phyloP scores from a whole-genome alignment of 2,888 invertebrate genomes.

The Pheosia gnoma region DNA sequence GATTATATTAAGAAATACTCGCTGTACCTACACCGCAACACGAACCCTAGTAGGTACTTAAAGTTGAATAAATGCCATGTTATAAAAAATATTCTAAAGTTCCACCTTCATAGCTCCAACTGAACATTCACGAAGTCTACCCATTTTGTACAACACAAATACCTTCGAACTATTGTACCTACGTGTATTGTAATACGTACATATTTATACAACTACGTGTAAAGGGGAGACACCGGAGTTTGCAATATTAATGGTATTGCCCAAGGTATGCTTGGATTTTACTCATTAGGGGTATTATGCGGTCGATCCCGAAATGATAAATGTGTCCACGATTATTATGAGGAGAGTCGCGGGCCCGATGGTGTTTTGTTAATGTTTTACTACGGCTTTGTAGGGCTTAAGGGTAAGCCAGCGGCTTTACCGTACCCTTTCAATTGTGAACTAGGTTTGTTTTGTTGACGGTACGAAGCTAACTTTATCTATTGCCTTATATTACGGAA shows the following conservation, averaged over 20 bases:
- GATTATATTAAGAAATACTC: too few relatives aligned
- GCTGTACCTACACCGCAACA: too few relatives aligned
- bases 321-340: slow-evolving; percentile 69
- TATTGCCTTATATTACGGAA: slow-evolving; percentile 1
- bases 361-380: slow-evolving; percentile 70
- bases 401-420: slow-evolving; percentile 36
- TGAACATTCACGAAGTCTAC: slow-evolving; percentile 10
- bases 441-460: slow-evolving; percentile 38
- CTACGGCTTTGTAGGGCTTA: slow-evolving; percentile 58
- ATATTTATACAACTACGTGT: slow-evolving; percentile 40
- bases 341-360: slow-evolving; percentile 57
- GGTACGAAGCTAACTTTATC: slow-evolving; percentile 10
- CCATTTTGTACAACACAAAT: slow-evolving; percentile 31
- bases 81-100: not conserved
- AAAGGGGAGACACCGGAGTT: slow-evolving; percentile 61
- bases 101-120: not conserved
- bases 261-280: slow-evolving; percentile 81
- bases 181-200: slow-evolving; percentile 4
- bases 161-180: slow-evolving; percentile 33
- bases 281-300: slow-evolving; percentile 81
- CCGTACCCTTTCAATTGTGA: slow-evolving; percentile 35
- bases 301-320: slow-evolving; percentile 79
- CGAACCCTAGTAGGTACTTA: too few relatives aligned
- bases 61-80: too few relatives aligned
- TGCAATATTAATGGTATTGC: slow-evolving; percentile 78